phyloP scores from a whole-genome alignment of 2,797 vertebrate species.

The Sitta carolinensis region DNA sequence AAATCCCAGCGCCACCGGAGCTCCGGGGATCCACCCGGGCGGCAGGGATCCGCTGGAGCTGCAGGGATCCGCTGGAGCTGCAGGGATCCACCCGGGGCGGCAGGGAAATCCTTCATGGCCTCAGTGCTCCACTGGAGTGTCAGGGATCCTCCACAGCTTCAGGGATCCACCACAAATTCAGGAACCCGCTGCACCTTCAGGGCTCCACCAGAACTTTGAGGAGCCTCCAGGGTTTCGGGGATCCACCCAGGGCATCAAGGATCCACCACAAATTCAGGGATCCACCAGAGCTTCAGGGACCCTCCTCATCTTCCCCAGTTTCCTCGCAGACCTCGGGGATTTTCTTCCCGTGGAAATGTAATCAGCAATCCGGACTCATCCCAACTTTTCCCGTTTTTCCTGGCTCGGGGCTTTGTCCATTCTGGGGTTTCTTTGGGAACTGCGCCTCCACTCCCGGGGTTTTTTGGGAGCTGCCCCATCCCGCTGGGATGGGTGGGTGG shows the following conservation, averaged over 20 bases:
- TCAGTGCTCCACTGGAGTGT: too few relatives aligned
- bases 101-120: too few relatives aligned
- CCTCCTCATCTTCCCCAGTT: fast-evolving
- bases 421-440: too few relatives aligned
- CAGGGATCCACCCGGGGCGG: background rate
- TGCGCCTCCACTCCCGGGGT: fast-evolving
- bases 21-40: too few relatives aligned
- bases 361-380: background rate
- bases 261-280: too few relatives aligned
- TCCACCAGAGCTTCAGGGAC: too few relatives aligned
- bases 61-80: too few relatives aligned
- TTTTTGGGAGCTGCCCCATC: background rate
- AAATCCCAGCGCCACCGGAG: too few relatives aligned
- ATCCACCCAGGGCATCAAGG: background rate
- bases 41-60: too few relatives aligned
- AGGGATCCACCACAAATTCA: too few relatives aligned
- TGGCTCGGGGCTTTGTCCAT: background rate
- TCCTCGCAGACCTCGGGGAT: background rate
- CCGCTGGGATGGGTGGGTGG: background rate
- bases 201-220: too few relatives aligned
- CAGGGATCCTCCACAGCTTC: background rate
- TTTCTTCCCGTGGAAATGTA: fast-evolving
- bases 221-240: background rate
- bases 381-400: background rate
- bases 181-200: background rate